A percentile compares a stretch with the other conserved stretches of the same genome.
Evolutionary conservation across 2,797 vertebrate species (phyloP).

Genomic region (Florisuga fusca): DNA sequence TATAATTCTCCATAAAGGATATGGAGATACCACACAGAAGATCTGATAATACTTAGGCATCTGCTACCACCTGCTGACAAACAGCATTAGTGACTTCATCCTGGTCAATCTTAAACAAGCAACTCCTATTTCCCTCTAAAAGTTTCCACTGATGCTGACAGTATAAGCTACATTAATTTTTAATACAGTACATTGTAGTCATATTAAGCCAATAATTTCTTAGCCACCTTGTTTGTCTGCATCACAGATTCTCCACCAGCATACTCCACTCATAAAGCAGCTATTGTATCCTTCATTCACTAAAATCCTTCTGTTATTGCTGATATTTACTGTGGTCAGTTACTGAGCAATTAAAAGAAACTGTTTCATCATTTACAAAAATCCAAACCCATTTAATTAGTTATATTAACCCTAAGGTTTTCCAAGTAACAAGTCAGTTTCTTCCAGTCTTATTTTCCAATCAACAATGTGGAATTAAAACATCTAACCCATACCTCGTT

Average conservation of each 20-base stretch:
- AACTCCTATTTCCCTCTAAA: neutral
- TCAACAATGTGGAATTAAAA: neutral
- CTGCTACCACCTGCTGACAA: slow-evolving; percentile 68
- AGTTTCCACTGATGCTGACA: neutral
- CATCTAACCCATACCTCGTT: fast-evolving
- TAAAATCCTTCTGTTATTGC: neutral
- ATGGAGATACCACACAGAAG: neutral
- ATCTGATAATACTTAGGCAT: neutral
- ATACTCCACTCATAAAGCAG: neutral
- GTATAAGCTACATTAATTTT: neutral
- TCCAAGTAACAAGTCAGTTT: neutral
- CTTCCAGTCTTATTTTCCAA: neutral
- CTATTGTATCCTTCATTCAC: neutral
- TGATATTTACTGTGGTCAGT: neutral
- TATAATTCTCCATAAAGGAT: neutral
- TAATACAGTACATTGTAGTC: neutral
- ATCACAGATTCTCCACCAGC: neutral
- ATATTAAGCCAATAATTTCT: neutral
- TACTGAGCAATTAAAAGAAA: neutral
- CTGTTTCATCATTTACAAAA: neutral
- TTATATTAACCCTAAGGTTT: neutral
- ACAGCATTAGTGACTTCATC: neutral
- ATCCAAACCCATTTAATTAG: neutral
- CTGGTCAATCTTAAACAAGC: neutral
- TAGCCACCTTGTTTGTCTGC: neutral